Conservation (phyloP, 23 tunicate genomes). For the Ciona savignyi region DNA sequence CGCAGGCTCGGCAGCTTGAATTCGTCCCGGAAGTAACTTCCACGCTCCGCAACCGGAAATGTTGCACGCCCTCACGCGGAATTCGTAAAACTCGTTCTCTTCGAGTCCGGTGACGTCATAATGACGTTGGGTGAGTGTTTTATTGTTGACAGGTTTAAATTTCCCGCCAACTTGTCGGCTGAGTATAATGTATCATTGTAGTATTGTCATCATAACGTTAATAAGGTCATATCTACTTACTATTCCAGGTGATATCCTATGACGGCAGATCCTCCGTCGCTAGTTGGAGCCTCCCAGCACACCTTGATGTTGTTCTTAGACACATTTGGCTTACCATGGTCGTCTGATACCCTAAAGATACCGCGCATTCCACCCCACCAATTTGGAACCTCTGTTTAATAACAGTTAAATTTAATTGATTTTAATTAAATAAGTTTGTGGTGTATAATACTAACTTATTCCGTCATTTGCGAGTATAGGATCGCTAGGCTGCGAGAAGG, state of each 20-base stretch:
- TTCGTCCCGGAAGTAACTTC: conserved; percentile 68
- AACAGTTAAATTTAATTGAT: conserved; percentile 42
- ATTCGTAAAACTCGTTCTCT: conserved; percentile 51
- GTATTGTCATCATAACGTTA: no score
- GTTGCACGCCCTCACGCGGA: conserved; percentile 85
- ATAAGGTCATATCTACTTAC: no score
- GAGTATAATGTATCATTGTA: no score
- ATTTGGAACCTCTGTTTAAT: conserved; percentile 51
- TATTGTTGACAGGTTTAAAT: conserved; percentile 91
- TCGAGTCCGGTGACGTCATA: conserved; percentile 73
- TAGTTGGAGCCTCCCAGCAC: conserved; percentile 86
- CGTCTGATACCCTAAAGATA: conserved; percentile 67
- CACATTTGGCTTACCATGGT: conserved; percentile 70
- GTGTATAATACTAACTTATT: conserved; percentile 41
- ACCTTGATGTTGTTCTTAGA: conserved; percentile 82
- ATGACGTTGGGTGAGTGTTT: conserved; percentile 79
- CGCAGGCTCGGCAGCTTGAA: conserved; percentile 72
- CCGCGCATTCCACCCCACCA: conserved; percentile 91
- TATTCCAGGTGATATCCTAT: conserved; percentile 81
- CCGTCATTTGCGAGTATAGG: conserved; percentile 83
- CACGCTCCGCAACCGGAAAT: conserved; percentile 88
- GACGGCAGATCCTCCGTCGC: conserved; percentile 87
- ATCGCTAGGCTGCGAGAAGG: conserved; percentile 73
- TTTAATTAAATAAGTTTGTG: background rate
- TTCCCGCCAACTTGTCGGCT: conserved; percentile 76